These are phyloP conservation scores for Tenthredo distinguenda DNA, from an alignment of 2,888 invertebrate species.

Conservation along the genomic window DNA sequence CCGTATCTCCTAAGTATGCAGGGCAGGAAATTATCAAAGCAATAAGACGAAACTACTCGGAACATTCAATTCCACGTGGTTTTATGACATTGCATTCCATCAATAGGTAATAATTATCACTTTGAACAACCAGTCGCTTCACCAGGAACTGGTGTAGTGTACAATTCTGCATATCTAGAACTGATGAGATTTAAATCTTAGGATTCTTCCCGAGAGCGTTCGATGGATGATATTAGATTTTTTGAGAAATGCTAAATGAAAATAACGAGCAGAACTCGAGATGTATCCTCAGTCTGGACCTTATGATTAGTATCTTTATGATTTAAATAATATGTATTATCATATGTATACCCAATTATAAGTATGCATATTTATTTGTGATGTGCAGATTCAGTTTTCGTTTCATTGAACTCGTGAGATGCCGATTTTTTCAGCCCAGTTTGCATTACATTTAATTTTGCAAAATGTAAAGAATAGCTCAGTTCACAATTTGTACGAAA, in stretches of 20 bases:
- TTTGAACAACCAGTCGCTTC: background rate
- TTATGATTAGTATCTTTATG: background rate
- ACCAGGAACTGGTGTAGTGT: background rate
- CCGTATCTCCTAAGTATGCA: conserved; percentile 65
- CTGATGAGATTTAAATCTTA: conserved; percentile 50
- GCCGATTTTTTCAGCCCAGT: background rate
- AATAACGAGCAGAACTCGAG: conserved; percentile 44
- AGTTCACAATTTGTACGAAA: background rate
- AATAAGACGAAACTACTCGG: conserved; percentile 68
- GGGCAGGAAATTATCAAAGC: conserved; percentile 69
- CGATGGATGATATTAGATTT: conserved; percentile 68
- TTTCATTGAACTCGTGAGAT: background rate
- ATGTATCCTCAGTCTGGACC: conserved; percentile 4
- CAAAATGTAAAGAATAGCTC: background rate
- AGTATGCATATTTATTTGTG: background rate
- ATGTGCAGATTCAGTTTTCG: background rate
- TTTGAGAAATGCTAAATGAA: conserved; percentile 55
- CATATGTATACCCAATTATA: background rate
- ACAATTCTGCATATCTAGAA: background rate
- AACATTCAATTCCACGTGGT: conserved; percentile 70
- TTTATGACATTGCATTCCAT: conserved; percentile 66
- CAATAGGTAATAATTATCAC: conserved; percentile 63
- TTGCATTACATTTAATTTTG: background rate
- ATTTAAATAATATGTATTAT: background rate
- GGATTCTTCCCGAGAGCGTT: conserved; percentile 65